Percentiles rank a stretch among this genome's conserved stretches.
phyloP scores from a whole-genome alignment of 2,113 vertebrate genomes.

The Pimephales promelas region DNA sequence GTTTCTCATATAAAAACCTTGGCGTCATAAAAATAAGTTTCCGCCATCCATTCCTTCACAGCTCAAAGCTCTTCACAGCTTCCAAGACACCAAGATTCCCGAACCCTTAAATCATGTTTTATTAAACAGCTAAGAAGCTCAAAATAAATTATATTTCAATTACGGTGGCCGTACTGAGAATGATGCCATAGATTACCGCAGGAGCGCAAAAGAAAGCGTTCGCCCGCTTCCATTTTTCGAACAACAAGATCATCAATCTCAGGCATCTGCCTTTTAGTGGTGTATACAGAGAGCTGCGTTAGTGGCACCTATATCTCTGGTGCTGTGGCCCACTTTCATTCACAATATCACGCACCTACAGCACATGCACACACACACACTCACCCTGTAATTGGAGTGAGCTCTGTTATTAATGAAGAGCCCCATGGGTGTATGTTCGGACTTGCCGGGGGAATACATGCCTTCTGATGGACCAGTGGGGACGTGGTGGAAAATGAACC shows the following conservation, averaged over 20 bases:
- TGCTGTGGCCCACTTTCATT: constrained; percentile 1
- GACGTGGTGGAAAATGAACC: constrained; percentile 96
- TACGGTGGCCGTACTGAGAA: constrained; percentile 43
- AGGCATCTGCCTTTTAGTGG: background rate
- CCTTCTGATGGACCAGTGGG: constrained; percentile 92
- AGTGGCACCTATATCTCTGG: background rate
- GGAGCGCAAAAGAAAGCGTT: background rate
- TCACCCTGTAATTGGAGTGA: constrained; percentile 96
- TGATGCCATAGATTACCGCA: constrained; percentile 5
- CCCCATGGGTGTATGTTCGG: constrained; percentile 90
- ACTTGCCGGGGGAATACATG: constrained; percentile 88
- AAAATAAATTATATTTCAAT: constrained; percentile 63
- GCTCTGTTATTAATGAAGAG: constrained; percentile 92
- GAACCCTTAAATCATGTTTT: constrained; percentile 12
- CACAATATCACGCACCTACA: background rate
- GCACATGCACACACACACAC: background rate
- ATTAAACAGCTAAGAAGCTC: constrained; percentile 41
- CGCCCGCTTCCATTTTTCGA: background rate
- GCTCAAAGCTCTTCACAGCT: too few relatives aligned
- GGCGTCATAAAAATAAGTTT: background rate
- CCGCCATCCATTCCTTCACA: too few relatives aligned
- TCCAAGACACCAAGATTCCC: background rate
- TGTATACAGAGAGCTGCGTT: background rate
- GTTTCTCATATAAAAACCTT: too few relatives aligned
- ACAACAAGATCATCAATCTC: constrained; percentile 38